These are phyloP conservation scores for Drosophila novamexicana DNA, from an alignment of 1,140 invertebrate species.

Conservation along the genomic window DNA sequence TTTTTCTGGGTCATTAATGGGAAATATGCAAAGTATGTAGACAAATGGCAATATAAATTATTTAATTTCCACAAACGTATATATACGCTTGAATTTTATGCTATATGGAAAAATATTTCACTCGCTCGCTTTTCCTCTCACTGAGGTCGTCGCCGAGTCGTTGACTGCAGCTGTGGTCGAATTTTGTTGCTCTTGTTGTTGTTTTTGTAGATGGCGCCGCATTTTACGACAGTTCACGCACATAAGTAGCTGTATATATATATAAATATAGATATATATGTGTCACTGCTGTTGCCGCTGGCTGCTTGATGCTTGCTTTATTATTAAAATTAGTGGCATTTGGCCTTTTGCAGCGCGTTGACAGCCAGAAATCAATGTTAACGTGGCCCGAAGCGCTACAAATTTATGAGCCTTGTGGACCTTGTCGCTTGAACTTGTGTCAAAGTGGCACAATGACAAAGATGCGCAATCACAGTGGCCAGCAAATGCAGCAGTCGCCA, in stretches of 20 bases:
- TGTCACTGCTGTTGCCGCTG: constrained; percentile 10
- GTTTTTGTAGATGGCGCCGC: constrained; percentile 56
- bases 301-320: constrained; percentile 35
- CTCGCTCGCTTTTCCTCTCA: constrained; percentile 19
- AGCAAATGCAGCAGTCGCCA: neutral
- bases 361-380: constrained; percentile 74
- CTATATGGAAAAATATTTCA: constrained; percentile 41
- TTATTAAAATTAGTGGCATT: constrained; percentile 75
- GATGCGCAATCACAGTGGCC: constrained; percentile 16
- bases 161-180: constrained; percentile 62
- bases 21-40: constrained; percentile 67
- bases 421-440: constrained; percentile 78
- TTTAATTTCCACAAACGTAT: constrained; percentile 65
- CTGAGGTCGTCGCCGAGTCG: constrained; percentile 64
- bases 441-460: constrained; percentile 74
- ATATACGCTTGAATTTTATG: constrained; percentile 52
- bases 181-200: constrained; percentile 9
- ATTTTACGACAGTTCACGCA: constrained; percentile 64
- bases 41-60: constrained; percentile 77
- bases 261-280: constrained; percentile 27
- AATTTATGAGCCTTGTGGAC: constrained; percentile 54
- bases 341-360: constrained; percentile 76
- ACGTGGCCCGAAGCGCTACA: constrained; percentile 47
- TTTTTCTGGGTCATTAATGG: constrained; percentile 74
- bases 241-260: constrained; percentile 30